These are phyloP conservation scores for Apostichopus parvimensis DNA, from an alignment of 35 echinoderm and acorn worm genomes.

Conservation along the genomic window DNA sequence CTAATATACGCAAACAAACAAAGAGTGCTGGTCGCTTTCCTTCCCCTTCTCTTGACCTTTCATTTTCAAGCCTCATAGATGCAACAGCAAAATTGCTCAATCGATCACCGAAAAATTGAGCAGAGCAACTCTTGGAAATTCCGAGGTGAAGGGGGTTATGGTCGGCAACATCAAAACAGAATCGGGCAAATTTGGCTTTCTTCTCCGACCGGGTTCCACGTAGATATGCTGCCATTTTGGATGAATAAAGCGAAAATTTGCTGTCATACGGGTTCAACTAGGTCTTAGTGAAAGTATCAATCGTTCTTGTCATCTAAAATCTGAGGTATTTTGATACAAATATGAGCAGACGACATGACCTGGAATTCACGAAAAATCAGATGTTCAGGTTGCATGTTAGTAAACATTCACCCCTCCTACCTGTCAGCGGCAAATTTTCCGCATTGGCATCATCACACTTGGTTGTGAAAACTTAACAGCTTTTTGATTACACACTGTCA, in stretches of 20 bases:
- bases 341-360: background rate
- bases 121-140: constrained; percentile 80
- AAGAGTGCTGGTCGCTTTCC: constrained; percentile 62
- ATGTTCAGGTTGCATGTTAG: background rate
- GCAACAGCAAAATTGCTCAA: constrained; percentile 80
- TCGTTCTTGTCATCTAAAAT: background rate
- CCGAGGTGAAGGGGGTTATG: constrained; percentile 88
- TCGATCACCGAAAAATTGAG: constrained; percentile 81
- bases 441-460: too few relatives aligned
- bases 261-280: background rate
- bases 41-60: constrained; percentile 57
- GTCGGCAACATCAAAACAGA: constrained; percentile 84
- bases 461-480: too few relatives aligned
- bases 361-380: background rate
- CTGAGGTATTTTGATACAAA: background rate
- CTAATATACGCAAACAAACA: constrained; percentile 88
- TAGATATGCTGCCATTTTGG: constrained; percentile 31
- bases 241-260: background rate
- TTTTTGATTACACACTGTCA: too few relatives aligned
- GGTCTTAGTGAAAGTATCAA: background rate
- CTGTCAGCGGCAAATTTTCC: background rate
- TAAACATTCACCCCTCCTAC: background rate
- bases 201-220: constrained; percentile 45
- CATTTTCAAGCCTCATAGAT: constrained; percentile 67
- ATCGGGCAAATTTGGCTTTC: constrained; percentile 85